Conservation (phyloP, 2,888 invertebrate genomes). For the Pammene aurita region DNA sequence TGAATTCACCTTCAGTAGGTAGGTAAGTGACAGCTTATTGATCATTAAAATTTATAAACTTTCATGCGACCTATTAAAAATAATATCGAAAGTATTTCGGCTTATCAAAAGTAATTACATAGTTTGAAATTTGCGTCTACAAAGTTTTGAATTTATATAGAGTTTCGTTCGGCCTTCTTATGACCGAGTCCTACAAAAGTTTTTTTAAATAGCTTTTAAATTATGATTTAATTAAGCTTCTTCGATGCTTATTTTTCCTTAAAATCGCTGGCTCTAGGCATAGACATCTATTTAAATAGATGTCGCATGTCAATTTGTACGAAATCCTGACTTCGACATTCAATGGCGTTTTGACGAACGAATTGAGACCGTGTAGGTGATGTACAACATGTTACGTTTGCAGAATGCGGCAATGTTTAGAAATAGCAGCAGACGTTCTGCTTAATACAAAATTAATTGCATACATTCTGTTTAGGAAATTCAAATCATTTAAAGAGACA, state of each 20-base stretch:
- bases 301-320: background rate
- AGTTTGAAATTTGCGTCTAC: constrained; percentile 1
- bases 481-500: no score
- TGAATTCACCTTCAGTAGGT: no score
- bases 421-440: no score
- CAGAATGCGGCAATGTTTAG: no score
- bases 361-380: no score
- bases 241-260: background rate
- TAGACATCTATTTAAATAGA: background rate
- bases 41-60: background rate
- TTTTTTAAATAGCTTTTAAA: background rate
- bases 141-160: constrained; percentile 5
- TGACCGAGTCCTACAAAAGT: background rate
- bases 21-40: no score
- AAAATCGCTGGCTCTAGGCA: background rate
- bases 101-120: background rate
- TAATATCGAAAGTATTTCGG: background rate
- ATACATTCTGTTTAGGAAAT: no score
- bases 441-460: no score
- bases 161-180: constrained; percentile 10
- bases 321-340: background rate
- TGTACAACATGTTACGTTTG: no score
- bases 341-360: no score
- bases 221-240: constrained; percentile 18
- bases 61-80: background rate